Percentiles rank a stretch among this genome's conserved stretches.
Evolutionary conservation across 2,113 vertebrate genomes (phyloP).

Genomic region (Emydura subglobosa): DNA sequence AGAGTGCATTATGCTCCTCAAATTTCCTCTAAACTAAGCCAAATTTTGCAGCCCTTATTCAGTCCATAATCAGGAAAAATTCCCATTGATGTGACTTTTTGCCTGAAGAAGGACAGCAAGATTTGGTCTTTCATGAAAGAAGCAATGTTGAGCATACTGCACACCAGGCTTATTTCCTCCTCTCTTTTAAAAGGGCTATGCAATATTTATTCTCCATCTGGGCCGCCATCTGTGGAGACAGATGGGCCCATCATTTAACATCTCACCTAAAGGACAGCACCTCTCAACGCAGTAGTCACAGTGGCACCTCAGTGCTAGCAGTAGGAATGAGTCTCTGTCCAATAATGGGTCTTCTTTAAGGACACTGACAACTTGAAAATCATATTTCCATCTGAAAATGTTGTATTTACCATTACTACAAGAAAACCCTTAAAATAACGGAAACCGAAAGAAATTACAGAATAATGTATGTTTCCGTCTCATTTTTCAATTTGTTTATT

Average conservation of each 20-base stretch:
- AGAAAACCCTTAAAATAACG: background rate
- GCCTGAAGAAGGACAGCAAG: background rate
- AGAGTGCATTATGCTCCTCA: background rate
- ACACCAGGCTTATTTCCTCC: background rate
- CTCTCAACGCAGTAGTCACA: background rate
- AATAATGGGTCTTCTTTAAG: background rate
- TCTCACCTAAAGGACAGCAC: background rate
- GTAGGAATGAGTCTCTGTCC: background rate
- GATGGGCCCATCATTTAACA: background rate
- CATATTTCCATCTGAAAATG: background rate
- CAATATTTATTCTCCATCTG: background rate
- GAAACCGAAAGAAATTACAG: background rate
- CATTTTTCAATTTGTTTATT: background rate
- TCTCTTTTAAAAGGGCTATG: background rate
- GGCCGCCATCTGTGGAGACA: accelerated
- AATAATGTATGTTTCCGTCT: background rate
- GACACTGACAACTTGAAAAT: background rate
- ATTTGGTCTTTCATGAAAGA: background rate
- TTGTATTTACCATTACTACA: background rate
- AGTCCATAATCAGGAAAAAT: background rate
- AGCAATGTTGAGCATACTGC: background rate
- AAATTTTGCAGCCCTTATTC: background rate
- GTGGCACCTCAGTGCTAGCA: background rate
- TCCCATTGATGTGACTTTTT: background rate
- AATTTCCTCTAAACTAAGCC: accelerated